Conservation (phyloP, 2,888 invertebrate genomes). For the Tholera decimalis region DNA sequence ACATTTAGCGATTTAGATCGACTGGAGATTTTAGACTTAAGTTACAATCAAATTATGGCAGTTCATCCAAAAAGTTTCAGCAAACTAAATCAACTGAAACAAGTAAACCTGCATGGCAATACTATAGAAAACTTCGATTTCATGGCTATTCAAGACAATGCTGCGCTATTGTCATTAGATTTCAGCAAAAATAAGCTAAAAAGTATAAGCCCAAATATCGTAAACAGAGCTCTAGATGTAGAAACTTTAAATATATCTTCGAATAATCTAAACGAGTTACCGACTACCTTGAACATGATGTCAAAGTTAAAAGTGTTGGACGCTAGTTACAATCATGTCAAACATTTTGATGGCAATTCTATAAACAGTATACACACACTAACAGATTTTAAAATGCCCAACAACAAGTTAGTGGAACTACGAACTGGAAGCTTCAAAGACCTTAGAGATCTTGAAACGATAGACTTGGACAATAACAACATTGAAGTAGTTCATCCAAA, state of each 20-base stretch:
- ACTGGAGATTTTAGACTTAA: conserved; percentile 94
- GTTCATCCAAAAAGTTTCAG: conserved; percentile 93
- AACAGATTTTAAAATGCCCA: conserved; percentile 93
- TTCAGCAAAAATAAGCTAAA: conserved; percentile 95
- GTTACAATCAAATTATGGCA: conserved; percentile 94
- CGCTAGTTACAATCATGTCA: conserved; percentile 95
- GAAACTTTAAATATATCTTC: conserved; percentile 95
- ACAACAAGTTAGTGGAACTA: conserved; percentile 94
- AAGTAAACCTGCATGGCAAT: conserved; percentile 95
- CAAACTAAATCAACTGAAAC: conserved; percentile 92
- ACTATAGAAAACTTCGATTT: conserved; percentile 94
- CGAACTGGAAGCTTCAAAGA: conserved; percentile 94
- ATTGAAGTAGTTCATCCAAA: conserved; percentile 94
- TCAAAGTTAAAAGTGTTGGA: conserved; percentile 94
- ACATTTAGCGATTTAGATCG: conserved; percentile 93
- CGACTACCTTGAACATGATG: conserved; percentile 93
- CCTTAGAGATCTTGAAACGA: conserved; percentile 93
- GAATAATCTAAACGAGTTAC: conserved; percentile 94
- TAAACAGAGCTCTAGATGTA: conserved; percentile 93
- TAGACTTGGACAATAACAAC: conserved; percentile 96
- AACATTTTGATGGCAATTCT: conserved; percentile 93
- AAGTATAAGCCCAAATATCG: conserved; percentile 92
- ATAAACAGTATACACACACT: conserved; percentile 94
- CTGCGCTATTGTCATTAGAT: conserved; percentile 93
- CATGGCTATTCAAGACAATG: conserved; percentile 93